A percentile compares a stretch with the other conserved stretches of the same genome.
These are phyloP conservation scores for Orthosia incerta DNA, from an alignment of 2,888 invertebrate genomes.

Conservation along the genomic window DNA sequence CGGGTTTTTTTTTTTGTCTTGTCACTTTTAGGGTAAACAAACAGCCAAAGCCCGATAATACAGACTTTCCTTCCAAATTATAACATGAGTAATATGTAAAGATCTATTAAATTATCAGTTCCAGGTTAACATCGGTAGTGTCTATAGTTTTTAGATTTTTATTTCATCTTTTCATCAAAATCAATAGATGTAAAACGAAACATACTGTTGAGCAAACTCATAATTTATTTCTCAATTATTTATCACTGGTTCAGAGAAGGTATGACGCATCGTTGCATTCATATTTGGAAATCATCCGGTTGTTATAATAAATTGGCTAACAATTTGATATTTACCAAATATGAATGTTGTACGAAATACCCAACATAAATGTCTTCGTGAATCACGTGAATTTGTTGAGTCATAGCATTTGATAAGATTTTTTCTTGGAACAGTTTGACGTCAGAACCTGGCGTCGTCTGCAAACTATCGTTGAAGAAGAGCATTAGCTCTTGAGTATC, in stretches of 20 bases:
- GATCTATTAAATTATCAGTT: too few species aligned
- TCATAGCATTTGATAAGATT: background rate
- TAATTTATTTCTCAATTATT: background rate
- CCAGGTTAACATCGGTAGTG: too few species aligned
- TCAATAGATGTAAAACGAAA: too few species aligned
- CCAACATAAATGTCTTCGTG: background rate
- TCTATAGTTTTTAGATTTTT: too few species aligned
- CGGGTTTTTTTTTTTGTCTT: too few species aligned
- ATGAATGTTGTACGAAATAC: constrained; percentile 7
- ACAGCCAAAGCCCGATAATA: too few species aligned
- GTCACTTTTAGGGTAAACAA: too few species aligned
- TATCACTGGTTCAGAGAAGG: background rate
- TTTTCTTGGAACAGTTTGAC: constrained; percentile 21
- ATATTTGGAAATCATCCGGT: background rate
- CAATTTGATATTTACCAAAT: constrained; percentile 13
- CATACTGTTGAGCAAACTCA: too few species aligned
- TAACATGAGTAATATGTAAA: too few species aligned
- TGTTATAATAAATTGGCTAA: background rate
- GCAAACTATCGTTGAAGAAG: background rate
- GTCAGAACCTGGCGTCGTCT: constrained; percentile 18
- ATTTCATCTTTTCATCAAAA: too few species aligned
- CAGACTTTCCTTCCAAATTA: too few species aligned
- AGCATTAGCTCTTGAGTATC: background rate
- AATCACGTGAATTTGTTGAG: constrained; percentile 2
- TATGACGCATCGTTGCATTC: background rate